Conservation (phyloP, 2,888 invertebrate genomes). For the Ommatoiulus sabulosus region DNA sequence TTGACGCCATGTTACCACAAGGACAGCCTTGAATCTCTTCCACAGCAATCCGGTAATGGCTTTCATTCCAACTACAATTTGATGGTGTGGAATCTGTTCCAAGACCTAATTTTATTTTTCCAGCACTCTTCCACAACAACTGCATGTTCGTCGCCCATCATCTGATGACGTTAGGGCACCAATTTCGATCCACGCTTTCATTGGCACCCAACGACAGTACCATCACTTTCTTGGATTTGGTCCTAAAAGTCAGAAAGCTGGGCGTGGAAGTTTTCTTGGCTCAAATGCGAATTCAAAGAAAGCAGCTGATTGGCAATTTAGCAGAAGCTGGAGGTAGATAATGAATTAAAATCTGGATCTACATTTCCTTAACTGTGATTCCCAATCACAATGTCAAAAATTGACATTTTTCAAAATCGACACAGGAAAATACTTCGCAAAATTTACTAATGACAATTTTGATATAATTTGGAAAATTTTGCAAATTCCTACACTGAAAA, state of each 20-base stretch:
- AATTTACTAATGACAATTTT: too few relatives aligned
- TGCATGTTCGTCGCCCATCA: conserved; percentile 88
- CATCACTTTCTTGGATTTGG: conserved; percentile 77
- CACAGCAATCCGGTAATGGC: conserved; percentile 86
- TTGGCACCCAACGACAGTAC: conserved; percentile 71
- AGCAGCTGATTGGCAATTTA: conserved; percentile 81
- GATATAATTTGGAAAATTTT: too few relatives aligned
- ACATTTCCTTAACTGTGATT: too few relatives aligned
- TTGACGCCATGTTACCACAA: conserved; percentile 85
- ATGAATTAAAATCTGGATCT: conserved; percentile 69
- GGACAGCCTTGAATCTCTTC: conserved; percentile 82
- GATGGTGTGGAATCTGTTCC: too few relatives aligned
- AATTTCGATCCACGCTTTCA: conserved; percentile 76
- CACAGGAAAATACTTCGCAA: too few relatives aligned
- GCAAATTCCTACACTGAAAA: too few relatives aligned
- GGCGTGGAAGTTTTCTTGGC: conserved; percentile 79
- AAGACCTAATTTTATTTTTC: conserved; percentile 64
- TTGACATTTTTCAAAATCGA: too few relatives aligned
- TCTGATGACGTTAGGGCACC: conserved; percentile 76
- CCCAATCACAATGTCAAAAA: too few relatives aligned
- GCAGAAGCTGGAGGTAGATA: conserved; percentile 75
- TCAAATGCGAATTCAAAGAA: conserved; percentile 81
- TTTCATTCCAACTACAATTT: too few relatives aligned
- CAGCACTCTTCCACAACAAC: conserved; percentile 90
- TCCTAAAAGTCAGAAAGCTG: conserved; percentile 75